Conservation (phyloP, 2,888 invertebrate species). For the Cephus runcator region DNA sequence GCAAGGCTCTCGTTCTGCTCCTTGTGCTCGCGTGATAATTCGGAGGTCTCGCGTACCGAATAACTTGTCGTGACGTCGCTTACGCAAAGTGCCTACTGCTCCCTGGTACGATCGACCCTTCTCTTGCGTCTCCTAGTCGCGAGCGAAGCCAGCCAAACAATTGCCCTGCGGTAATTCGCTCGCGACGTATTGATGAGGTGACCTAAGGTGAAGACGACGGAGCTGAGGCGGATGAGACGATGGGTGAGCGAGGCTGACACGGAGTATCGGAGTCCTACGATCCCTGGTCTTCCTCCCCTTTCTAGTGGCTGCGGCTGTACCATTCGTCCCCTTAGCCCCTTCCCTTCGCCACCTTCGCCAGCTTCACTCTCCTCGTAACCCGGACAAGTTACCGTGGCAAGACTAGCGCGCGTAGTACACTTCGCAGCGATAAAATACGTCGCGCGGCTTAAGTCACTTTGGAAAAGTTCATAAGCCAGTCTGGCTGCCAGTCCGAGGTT, state of each 20-base stretch:
- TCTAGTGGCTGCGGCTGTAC: too few species aligned
- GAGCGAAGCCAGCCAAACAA: background rate
- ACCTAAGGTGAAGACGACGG: background rate
- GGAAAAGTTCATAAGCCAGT: background rate
- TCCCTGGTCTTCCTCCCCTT: too few species aligned
- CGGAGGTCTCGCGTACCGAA: slow-evolving; percentile 37
- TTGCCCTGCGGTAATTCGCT: too few species aligned
- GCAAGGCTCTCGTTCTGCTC: too few species aligned
- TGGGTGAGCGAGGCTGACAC: background rate
- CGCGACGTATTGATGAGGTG: too few species aligned
- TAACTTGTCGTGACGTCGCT: slow-evolving; percentile 42
- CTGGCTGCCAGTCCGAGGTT: background rate
- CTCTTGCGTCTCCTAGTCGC: background rate
- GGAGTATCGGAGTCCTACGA: background rate
- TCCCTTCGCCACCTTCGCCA: too few species aligned
- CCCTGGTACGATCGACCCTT: slow-evolving; percentile 38
- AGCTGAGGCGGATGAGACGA: background rate
- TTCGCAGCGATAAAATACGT: background rate
- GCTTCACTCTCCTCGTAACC: too few species aligned
- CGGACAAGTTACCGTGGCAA: background rate
- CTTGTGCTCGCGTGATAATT: slow-evolving; percentile 15
- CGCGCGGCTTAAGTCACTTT: background rate
- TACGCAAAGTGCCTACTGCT: slow-evolving; percentile 32
- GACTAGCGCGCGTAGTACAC: background rate
- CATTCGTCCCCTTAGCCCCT: too few species aligned